Evolutionary conservation across 2,797 vertebrate species (phyloP).

Genomic region (Amblyopsis hoosieri): DNA sequence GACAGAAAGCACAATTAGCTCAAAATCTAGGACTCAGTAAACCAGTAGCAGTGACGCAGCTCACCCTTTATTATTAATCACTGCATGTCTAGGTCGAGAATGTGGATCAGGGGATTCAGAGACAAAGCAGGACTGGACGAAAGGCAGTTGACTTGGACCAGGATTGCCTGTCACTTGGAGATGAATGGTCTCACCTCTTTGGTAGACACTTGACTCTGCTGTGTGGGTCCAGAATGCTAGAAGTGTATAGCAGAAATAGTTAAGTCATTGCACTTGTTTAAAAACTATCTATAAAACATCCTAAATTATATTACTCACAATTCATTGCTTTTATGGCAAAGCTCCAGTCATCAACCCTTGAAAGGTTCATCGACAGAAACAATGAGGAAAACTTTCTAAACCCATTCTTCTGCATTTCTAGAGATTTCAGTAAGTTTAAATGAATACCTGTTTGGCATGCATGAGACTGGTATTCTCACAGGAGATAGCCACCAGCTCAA

Average conservation of each 20-base stretch:
- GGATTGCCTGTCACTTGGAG: slow-evolving; percentile 56
- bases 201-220: slow-evolving; percentile 48
- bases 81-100: slow-evolving; percentile 27
- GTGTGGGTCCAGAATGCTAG: slow-evolving; percentile 61
- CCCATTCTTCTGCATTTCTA: not conserved
- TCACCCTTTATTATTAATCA: slow-evolving; percentile 74
- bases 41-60: not conserved
- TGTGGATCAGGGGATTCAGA: slow-evolving; percentile 48
- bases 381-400: not conserved
- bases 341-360: not conserved
- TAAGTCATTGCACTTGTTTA: not conserved
- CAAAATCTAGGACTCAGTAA: not conserved
- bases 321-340: slow-evolving; percentile 58
- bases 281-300: no score
- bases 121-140: slow-evolving; percentile 67
- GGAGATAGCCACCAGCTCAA: slow-evolving; percentile 26
- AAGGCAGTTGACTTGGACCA: slow-evolving; percentile 52
- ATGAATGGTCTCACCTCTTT: slow-evolving; percentile 57
- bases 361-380: not conserved
- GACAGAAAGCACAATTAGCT: not conserved
- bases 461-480: slow-evolving; percentile 47
- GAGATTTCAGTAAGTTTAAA: rapidly evolving
- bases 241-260: not conserved
- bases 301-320: slow-evolving; percentile 45
- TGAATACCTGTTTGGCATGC: slow-evolving; percentile 45